Evolutionary conservation across 1,140 invertebrate genomes (phyloP), one percentile per base, ranked within the genome.

Genomic region (Drosophila pallidifrons): DNA sequence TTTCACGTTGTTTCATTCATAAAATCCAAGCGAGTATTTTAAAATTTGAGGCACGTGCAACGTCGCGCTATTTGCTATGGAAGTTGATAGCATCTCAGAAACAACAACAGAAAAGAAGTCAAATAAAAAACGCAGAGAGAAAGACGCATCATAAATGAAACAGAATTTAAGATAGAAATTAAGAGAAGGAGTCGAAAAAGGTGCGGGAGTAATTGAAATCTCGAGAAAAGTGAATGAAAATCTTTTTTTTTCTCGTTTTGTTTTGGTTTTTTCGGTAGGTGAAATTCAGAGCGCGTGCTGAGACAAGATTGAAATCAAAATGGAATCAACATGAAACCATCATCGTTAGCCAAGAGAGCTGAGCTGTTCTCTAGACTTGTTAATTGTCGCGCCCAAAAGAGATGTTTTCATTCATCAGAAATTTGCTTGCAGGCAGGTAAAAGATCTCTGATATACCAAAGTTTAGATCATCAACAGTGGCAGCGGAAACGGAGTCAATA

Each of bases 121-220:
- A 32, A 32, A 54, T 15, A 13, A 54, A 54, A 54, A 54, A 28
- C 13, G 5, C 20, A 63, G 5, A 49, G 30, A 35, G 11, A 49
- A 59, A 49, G 16, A 49, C 52, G 68, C 58, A 64, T 75, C 73
- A 71, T 72, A 75, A 82, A 77, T 74, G 59, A 88, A 82, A 77
- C 79, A 74, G 75, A 87, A 87, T 82, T 88, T 82, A 61, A 65
- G 82, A 87, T 79, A 64, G 52, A 82, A 80, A 82, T 81, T 64
- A 67, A 43, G 51, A 67, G 65, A 77, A 75, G 51, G 13, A 41
- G 54, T 38, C 35, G 35, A 38, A 63, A 55, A 73, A 75, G 72
- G 78, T 81, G 82, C 72, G 82, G 82, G 82, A 63, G 82, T 85
- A 73, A 70, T 71, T 72, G 45, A 72, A 72, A 58, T 64, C 66